Conservation (phyloP, 2,113 vertebrate genomes). For the Melanostigma gelatinosum region DNA sequence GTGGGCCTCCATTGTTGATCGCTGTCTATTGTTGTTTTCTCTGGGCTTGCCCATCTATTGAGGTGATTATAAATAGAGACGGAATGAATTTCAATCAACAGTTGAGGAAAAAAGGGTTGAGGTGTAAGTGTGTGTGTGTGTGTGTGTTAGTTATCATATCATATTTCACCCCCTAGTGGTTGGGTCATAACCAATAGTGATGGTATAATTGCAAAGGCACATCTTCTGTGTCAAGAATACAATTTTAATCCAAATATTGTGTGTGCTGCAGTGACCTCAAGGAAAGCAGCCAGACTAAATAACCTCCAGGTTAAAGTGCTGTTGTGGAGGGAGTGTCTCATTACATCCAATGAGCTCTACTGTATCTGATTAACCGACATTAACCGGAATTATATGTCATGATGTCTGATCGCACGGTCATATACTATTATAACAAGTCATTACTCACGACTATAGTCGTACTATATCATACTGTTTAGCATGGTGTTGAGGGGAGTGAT, state of each 20-base stretch:
- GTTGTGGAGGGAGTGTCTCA: conserved; percentile 64
- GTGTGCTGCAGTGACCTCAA: conserved; percentile 37
- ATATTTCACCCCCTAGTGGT: background rate
- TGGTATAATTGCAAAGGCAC: conserved; percentile 1
- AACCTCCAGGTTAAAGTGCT: conserved; percentile 71
- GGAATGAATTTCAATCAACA: conserved; percentile 37
- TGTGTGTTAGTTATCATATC: background rate
- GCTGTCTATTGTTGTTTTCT: conserved; percentile 42
- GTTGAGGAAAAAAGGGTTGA: background rate
- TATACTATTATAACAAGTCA: conserved; percentile 50
- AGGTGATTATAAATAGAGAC: conserved; percentile 43
- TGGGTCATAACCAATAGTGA: background rate
- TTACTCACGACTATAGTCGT: conserved; percentile 45
- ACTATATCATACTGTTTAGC: conserved; percentile 52
- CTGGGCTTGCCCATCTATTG: conserved; percentile 8
- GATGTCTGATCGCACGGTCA: conserved; percentile 65
- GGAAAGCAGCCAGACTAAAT: conserved; percentile 49
- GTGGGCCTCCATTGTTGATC: conserved; percentile 23
- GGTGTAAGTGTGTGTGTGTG: background rate
- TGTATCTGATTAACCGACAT: conserved; percentile 74
- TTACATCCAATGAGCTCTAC: conserved; percentile 73
- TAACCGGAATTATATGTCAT: conserved; percentile 68
- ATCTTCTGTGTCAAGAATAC: background rate
- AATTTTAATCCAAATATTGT: conserved; percentile 10
- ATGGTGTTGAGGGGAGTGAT: conserved; percentile 47